Base-by-base conservation (phyloP, 2,113 vertebrate species). In the Cyanoramphus novaezelandiae region DNA sequence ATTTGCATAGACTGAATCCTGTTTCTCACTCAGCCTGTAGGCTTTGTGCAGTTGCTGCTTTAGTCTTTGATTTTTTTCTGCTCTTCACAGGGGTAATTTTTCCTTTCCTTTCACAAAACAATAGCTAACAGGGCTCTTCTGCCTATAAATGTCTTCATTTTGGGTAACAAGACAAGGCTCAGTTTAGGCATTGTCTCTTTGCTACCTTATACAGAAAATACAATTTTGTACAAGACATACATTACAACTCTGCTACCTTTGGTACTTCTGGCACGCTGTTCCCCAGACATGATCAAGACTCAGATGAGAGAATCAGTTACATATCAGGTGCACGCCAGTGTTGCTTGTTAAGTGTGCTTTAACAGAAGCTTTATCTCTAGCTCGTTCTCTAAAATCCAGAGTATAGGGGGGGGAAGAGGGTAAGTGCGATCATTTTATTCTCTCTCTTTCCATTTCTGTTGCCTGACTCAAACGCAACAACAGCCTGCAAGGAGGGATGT, bases 151-250 rank as follows among this genome's bases (percentile, higher is more conserved):
- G 47, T 79, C 74, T 92, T 86, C 15, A 53, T 82, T 95, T 80
- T 23, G 49, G 49, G 23, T 59, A 85, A n/a, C 82, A 80, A 79
- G n/a, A 47, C 0, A 5, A 85, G 44, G 49, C 28, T 94, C 11
- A 28, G 21, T 85, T 88, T 77, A 72, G 63, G 41, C 70, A 46
- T 75, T 6, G 3, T 84, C 41, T 92, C 67, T 91, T 91, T 76
- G 87, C 37, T 88, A 24, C 76, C 69, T 78, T 89, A 55, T 78
- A 60, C 20, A 81, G 80, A 75, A 35, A 29, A 64, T 14, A 89
- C 63, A 67, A 71, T 95, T 92, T 95, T 93, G 87, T 88, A 92
- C 87, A 95, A 82, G 80, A 69, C 37, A 37, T 39, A 68, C 20
- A 35, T n/a, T 72, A 50, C 37, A 60, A 80, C 94, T 91, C 86